Evolutionary conservation across 2,797 vertebrate species (phyloP).

Genomic region (Pipistrellus nathusii): DNA sequence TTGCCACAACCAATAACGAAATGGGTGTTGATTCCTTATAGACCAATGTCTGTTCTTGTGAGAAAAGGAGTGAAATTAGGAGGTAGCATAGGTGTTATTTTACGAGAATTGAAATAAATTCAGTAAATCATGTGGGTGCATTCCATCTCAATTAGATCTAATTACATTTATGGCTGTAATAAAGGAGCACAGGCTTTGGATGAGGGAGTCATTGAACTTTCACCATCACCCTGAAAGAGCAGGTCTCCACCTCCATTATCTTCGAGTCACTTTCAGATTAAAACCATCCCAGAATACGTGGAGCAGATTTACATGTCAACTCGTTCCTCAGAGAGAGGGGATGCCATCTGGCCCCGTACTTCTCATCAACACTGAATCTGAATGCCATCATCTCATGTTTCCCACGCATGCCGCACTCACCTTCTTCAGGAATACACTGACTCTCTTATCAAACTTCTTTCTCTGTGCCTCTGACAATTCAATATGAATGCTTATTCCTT

Average conservation of each 20-base stretch:
- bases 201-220: neutral
- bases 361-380: neutral
- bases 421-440: neutral
- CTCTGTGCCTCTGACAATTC: neutral
- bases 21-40: neutral
- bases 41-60: neutral
- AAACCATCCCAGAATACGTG: neutral
- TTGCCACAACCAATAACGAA: neutral
- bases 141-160: neutral
- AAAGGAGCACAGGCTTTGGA: neutral
- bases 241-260: neutral
- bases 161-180: neutral
- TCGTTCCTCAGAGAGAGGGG: neutral
- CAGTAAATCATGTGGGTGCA: neutral
- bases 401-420: neutral
- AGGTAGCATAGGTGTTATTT: neutral
- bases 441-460: neutral
- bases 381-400: neutral
- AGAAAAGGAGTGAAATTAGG: neutral
- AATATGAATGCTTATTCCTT: neutral
- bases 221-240: neutral
- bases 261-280: neutral
- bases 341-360: neutral
- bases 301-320: neutral
- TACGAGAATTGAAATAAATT: conserved; percentile 18